Evolutionary conservation across 2,797 vertebrate species (phyloP), one percentile per base, ranked within the genome.

Genomic region (Galaxias olidus): DNA sequence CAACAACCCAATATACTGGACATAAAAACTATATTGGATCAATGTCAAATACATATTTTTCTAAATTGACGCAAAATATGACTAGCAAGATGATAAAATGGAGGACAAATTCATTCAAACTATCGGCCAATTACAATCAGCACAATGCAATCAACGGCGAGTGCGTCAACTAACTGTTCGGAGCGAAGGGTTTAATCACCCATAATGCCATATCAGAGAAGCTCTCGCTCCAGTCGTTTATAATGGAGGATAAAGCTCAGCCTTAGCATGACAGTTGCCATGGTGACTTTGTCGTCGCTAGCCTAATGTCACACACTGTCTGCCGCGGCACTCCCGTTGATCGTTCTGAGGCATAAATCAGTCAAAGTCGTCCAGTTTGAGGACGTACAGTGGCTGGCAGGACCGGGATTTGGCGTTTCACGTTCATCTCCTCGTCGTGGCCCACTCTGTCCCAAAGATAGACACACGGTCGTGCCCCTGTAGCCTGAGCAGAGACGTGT

Each of bases 211-310:
- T 74, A 80, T 82, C 59, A 66, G 75, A 77, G 59, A 51, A 78
- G 64, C 76, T 44, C 78, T 75, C 59, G 49, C 61, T 80, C 59
- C 50, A 62, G 41, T 58, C 58, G 69, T 74, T 82, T 66, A 73
- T 60, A 75, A 77, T 61, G 69, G 83, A 77, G 67, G 78, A 84
- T 73, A 72, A 81, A 73, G 72, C 66, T 59, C 53, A 46, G 72
- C 69, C 75, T 82, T 79, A 70, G 80, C 74, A 82, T 87, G 87
- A 86, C 86, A 83, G 91, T 92, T 91, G 80, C 90, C 83, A 91
- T 90, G 84, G 89, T 9, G 67, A 92, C 74, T 67, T 73, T 81
- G 79, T 80, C 73, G 17, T 82, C 87, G 84, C 80, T 77, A 74
- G 46, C 79, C 75, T 71, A 79, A 86, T 83, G 86, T 81, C 80